phyloP scores from a whole-genome alignment of 2,113 vertebrate species.

The Mystacornis crossleyi region DNA sequence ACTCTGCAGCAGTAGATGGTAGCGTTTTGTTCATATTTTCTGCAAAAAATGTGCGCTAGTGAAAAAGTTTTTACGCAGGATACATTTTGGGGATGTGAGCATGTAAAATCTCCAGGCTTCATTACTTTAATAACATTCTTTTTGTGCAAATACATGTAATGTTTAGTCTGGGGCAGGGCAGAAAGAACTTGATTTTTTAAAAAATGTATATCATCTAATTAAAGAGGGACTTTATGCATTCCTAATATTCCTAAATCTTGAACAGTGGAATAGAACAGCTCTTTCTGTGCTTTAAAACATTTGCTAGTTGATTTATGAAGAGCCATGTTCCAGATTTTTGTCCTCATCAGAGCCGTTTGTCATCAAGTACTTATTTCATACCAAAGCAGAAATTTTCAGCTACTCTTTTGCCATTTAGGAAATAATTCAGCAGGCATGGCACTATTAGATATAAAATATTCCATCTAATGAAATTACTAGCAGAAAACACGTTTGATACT shows the following conservation, averaged over 20 bases:
- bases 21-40: neutral
- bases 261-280: neutral
- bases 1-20: neutral
- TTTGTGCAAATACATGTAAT: neutral
- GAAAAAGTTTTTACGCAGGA: neutral
- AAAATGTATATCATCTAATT: neutral
- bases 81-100: neutral
- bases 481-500: neutral
- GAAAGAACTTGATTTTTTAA: neutral
- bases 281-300: neutral
- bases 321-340: conserved; percentile 25
- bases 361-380: neutral
- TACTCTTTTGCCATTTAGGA: neutral
- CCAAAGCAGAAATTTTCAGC: neutral
- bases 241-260: neutral
- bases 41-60: neutral
- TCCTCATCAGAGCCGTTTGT: conserved; percentile 9
- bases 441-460: neutral
- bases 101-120: neutral
- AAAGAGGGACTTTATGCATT: neutral
- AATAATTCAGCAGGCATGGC: neutral
- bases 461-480: neutral
- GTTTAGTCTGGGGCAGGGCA: neutral
- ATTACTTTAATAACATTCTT: neutral
- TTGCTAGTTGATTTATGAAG: neutral